phyloP scores from a whole-genome alignment of 2,888 invertebrate species.

The Endotricha flammealis region DNA sequence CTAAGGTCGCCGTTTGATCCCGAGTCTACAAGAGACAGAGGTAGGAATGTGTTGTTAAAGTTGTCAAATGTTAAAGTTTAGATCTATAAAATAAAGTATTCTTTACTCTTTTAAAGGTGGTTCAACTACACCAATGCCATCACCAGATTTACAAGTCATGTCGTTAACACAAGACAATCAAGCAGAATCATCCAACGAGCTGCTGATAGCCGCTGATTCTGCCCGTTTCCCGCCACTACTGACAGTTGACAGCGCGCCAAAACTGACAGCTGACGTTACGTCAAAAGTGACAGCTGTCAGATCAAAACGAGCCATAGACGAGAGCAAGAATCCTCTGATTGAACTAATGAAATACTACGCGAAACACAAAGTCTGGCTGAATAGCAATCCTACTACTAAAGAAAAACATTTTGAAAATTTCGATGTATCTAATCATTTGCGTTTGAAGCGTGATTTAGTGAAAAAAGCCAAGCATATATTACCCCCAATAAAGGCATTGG shows the following conservation, averaged over 20 bases:
- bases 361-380: conserved; percentile 55
- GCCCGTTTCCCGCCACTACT: conserved; percentile 25
- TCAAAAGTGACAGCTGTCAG: conserved; percentile 21
- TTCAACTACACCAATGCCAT: too few species aligned
- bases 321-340: conserved; percentile 32
- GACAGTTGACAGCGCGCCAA: conserved; percentile 31
- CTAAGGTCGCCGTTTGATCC: too few species aligned
- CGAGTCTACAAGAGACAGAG: too few species aligned
- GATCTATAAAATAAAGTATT: too few species aligned
- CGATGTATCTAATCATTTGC: conserved; percentile 36
- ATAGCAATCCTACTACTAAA: conserved; percentile 30
- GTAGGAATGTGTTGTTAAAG: too few species aligned
- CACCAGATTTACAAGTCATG: not conserved
- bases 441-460: conserved; percentile 28
- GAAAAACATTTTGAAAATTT: conserved; percentile 14
- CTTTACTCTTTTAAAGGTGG: too few species aligned
- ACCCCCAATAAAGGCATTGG: conserved; percentile 30
- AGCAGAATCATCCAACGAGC: conserved; percentile 14
- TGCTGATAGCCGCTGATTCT: conserved; percentile 15
- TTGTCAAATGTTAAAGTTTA: too few species aligned
- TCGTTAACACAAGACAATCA: not conserved
- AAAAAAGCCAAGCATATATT: conserved; percentile 16
- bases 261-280: conserved; percentile 19
- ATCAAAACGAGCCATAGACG: conserved; percentile 37
- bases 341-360: conserved; percentile 48